Conservation (phyloP, 2,113 vertebrate genomes). For the Macquaria australasica region DNA sequence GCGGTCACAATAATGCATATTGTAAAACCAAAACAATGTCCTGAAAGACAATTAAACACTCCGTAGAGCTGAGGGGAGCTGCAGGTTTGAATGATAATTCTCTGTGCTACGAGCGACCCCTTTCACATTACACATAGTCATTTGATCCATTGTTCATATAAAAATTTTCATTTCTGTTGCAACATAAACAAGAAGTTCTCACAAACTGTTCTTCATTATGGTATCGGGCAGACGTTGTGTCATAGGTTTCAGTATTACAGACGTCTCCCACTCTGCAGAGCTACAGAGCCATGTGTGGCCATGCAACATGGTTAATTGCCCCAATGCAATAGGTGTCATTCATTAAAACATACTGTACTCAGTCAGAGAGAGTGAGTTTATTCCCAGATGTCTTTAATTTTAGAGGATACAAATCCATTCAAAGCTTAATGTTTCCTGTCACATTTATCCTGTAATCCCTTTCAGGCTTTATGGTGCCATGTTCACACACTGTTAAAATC, state of each 20-base stretch:
- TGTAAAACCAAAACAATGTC: too few relatives aligned
- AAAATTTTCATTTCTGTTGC: too few relatives aligned
- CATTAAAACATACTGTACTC: neutral
- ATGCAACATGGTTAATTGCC: constrained; percentile 4
- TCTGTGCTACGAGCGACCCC: too few relatives aligned
- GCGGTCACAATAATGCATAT: too few relatives aligned
- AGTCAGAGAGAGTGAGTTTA: neutral
- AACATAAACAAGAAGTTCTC: neutral
- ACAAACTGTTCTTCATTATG: neutral
- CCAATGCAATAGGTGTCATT: neutral
- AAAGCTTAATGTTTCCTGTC: neutral
- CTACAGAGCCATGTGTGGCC: neutral
- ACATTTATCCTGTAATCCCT: neutral
- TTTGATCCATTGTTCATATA: too few relatives aligned
- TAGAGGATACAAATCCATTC: neutral
- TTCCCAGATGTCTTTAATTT: neutral
- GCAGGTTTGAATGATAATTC: too few relatives aligned
- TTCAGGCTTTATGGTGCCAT: neutral
- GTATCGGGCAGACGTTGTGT: neutral
- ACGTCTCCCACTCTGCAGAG: neutral
- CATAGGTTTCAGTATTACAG: neutral
- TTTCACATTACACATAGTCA: too few relatives aligned
- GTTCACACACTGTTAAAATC: neutral
- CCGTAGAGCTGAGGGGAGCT: too few relatives aligned
- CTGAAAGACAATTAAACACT: too few relatives aligned